phyloP scores from a whole-genome alignment of 1,140 invertebrate species.

The Leptinotarsa defecta region DNA sequence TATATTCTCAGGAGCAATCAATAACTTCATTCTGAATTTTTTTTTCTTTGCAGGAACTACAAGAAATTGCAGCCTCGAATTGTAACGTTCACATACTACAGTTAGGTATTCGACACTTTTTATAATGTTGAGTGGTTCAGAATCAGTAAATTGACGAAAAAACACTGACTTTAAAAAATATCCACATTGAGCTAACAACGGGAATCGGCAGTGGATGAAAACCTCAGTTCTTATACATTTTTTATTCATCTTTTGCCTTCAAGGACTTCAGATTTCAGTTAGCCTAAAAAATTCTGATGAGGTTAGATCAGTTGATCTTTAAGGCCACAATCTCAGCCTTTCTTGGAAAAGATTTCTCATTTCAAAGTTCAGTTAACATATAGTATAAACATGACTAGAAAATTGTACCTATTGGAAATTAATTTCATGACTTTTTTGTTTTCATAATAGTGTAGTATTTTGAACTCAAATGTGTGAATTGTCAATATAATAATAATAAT shows the following conservation, averaged over 20 bases:
- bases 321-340: neutral
- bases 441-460: no score
- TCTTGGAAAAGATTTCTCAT: neutral
- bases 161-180: no score
- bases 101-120: slow-evolving; percentile 62
- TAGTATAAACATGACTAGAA: neutral
- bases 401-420: neutral
- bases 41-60: slow-evolving; percentile 65
- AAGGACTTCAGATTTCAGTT: no score
- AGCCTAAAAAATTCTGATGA: neutral
- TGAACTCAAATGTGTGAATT: no score
- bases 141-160: no score
- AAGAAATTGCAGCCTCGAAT: slow-evolving; percentile 61
- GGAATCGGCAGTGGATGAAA: no score
- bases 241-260: no score
- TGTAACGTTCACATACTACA: slow-evolving; percentile 69
- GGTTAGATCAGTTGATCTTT: neutral
- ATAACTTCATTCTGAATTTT: no score
- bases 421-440: neutral
- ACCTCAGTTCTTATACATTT: no score
- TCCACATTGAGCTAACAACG: no score
- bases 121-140: neutral
- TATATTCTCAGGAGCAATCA: no score
- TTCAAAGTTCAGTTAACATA: neutral
- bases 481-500: no score